Conservation (phyloP, 2,113 vertebrate genomes). For the Junco hyemalis region DNA sequence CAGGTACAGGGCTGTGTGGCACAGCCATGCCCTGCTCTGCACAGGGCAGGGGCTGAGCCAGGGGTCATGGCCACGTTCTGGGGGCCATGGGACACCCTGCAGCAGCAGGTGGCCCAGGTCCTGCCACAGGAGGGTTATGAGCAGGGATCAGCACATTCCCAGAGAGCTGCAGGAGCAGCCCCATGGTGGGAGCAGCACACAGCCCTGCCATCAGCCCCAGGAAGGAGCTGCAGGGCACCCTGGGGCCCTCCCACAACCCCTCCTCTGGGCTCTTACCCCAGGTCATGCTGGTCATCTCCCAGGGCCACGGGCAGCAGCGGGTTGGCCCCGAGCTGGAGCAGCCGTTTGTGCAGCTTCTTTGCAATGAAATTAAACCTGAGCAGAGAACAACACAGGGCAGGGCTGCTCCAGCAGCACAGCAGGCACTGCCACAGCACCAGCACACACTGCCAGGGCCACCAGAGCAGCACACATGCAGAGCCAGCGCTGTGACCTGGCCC, state of each 20-base stretch:
- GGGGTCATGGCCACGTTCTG: not conserved
- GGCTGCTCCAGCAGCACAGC: not conserved
- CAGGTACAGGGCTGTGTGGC: not conserved
- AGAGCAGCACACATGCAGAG: not conserved
- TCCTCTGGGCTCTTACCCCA: conserved; percentile 80
- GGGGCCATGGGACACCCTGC: not conserved
- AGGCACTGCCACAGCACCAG: not conserved
- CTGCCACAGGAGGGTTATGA: not conserved
- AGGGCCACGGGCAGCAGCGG: conserved; percentile 81
- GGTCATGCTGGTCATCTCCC: conserved; percentile 92
- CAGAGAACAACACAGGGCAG: not conserved
- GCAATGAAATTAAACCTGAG: conserved; percentile 95
- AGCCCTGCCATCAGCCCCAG: not conserved
- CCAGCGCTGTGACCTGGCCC: fast-evolving
- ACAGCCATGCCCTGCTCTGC: not conserved
- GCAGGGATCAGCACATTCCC: not conserved
- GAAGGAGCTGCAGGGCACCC: not conserved
- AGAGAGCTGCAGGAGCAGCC: not conserved
- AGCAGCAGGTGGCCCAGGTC: not conserved
- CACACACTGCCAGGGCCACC: not conserved
- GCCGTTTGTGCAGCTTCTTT: conserved; percentile 91
- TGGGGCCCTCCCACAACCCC: not conserved
- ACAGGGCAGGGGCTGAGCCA: not conserved
- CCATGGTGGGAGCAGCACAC: not conserved
- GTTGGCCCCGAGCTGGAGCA: conserved; percentile 85